Evolutionary conservation across 2,888 invertebrate genomes (phyloP).

Genomic region (Dasypolia templi): DNA sequence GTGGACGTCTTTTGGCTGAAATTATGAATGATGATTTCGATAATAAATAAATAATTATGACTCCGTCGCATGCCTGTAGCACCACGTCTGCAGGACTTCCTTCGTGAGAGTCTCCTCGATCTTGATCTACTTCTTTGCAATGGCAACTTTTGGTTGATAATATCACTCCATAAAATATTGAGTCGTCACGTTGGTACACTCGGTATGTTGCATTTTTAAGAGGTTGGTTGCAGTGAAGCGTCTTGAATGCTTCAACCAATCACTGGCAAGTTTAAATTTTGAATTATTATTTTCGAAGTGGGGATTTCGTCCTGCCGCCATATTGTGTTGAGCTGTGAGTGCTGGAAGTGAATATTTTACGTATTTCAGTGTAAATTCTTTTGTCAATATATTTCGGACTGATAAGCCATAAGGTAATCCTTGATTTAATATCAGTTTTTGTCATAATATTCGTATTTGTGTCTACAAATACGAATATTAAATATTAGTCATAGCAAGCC

Average conservation of each 20-base stretch:
- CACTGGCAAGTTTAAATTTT: constrained; percentile 81
- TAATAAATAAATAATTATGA: no score
- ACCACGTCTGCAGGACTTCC: no score
- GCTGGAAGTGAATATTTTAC: constrained; percentile 85
- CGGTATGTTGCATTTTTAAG: background rate
- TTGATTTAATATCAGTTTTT: constrained; percentile 82
- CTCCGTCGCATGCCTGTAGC: no score
- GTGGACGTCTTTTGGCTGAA: no score
- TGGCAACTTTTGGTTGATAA: no score
- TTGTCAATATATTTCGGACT: constrained; percentile 84
- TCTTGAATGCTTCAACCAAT: constrained; percentile 83
- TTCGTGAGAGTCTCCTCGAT: no score
- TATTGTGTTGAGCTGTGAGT: constrained; percentile 90
- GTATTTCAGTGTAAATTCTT: constrained; percentile 85
- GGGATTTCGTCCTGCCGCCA: constrained; percentile 89
- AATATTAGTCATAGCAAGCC: constrained; percentile 59
- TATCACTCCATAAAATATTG: constrained; percentile 66
- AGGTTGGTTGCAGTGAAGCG: constrained; percentile 81
- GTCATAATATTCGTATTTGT: constrained; percentile 73
- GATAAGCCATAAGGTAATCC: constrained; percentile 84
- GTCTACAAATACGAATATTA: constrained; percentile 51
- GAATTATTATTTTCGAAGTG: constrained; percentile 87
- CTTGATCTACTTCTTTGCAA: no score
- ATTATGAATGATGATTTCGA: no score
- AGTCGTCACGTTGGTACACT: constrained; percentile 53